phyloP scores from a whole-genome alignment of 2,113 vertebrate genomes.

The Pardalotus punctatus region DNA sequence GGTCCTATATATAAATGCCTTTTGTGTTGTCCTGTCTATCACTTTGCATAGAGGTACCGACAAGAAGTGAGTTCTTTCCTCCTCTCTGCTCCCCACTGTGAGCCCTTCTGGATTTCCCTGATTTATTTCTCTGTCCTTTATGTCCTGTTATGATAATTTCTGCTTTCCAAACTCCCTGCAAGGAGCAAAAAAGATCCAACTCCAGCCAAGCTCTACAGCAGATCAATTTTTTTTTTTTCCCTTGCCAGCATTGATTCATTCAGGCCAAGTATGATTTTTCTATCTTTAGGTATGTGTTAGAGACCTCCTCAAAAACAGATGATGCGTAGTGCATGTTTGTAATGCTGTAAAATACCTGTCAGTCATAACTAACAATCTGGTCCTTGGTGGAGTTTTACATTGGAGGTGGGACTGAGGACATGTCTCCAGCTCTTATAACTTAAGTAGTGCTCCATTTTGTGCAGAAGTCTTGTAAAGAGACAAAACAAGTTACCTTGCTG shows the following conservation, averaged over 20 bases:
- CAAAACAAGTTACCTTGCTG: neutral
- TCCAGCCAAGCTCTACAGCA: neutral
- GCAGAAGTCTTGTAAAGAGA: neutral
- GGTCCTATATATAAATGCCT: neutral
- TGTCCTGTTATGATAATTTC: neutral
- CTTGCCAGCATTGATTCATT: neutral
- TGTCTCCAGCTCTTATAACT: neutral
- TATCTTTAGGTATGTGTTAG: neutral
- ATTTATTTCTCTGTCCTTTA: neutral
- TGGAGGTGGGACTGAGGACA: neutral
- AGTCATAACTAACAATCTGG: neutral
- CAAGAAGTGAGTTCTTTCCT: neutral
- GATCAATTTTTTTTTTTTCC: neutral
- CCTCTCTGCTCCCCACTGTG: neutral
- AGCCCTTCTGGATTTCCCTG: neutral
- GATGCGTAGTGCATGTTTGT: neutral
- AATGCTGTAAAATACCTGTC: neutral
- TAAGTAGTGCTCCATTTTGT: neutral
- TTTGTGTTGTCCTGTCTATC: neutral
- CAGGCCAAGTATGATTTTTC: conserved; percentile 5
- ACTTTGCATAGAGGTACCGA: neutral
- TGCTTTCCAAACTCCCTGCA: neutral
- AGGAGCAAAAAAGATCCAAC: neutral
- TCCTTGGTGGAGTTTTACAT: neutral
- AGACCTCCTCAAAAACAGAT: neutral